phyloP scores from a whole-genome alignment of 2,797 vertebrate genomes.

The Enteromius mattozi region DNA sequence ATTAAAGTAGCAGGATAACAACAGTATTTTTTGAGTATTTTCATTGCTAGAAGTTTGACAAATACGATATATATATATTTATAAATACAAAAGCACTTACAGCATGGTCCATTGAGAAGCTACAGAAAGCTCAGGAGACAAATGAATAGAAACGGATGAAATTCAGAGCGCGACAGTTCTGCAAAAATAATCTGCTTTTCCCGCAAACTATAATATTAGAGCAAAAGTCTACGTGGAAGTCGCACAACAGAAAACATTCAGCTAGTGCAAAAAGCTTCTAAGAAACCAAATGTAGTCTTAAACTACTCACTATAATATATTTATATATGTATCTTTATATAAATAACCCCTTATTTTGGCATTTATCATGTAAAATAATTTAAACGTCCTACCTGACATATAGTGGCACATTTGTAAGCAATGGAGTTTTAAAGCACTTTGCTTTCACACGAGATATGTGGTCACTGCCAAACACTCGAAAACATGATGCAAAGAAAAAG shows the following conservation, averaged over 20 bases:
- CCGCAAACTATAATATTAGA: slow-evolving; percentile 75
- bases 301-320: slow-evolving; percentile 80
- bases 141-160: slow-evolving; percentile 73
- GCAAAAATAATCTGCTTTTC: slow-evolving; percentile 81
- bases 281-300: slow-evolving; percentile 77
- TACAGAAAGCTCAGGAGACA: slow-evolving; percentile 79
- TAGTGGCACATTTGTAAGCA: slow-evolving; percentile 84
- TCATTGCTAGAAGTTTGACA: slow-evolving; percentile 83
- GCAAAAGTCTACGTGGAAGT: slow-evolving; percentile 74
- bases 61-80: slow-evolving; percentile 72
- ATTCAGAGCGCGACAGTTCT: slow-evolving; percentile 75
- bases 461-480: slow-evolving; percentile 68
- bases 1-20: slow-evolving; percentile 87
- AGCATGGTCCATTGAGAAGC: slow-evolving; percentile 76
- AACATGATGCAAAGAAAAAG: slow-evolving; percentile 47
- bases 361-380: slow-evolving; percentile 83
- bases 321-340: slow-evolving; percentile 79
- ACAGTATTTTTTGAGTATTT: slow-evolving; percentile 72
- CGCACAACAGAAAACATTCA: slow-evolving; percentile 80
- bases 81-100: slow-evolving; percentile 85
- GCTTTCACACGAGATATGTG: slow-evolving; percentile 79
- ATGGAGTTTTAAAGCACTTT: slow-evolving; percentile 81
- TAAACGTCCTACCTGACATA: slow-evolving; percentile 80
- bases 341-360: slow-evolving; percentile 86
- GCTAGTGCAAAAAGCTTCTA: slow-evolving; percentile 85